Conservation (phyloP, 2,797 vertebrate genomes). For the Lophius americanus region DNA sequence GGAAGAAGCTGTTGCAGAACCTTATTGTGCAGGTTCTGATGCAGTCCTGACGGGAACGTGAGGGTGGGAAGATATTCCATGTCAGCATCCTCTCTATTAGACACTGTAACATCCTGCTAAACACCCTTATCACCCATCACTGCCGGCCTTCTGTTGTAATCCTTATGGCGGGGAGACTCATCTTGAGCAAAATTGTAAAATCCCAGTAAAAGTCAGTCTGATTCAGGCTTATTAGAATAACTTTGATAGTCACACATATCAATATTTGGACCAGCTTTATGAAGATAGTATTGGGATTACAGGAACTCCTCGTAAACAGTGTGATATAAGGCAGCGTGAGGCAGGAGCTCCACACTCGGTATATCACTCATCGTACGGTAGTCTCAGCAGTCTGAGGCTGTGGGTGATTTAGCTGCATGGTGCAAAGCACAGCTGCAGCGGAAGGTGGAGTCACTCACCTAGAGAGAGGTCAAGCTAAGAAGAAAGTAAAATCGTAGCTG, state of each 20-base stretch:
- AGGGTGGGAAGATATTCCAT: too few species aligned
- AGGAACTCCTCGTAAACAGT: neutral
- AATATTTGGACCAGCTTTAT: neutral
- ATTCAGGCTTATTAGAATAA: neutral
- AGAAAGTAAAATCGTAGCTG: neutral
- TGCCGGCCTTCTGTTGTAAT: neutral
- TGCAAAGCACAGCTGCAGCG: slow-evolving; percentile 11
- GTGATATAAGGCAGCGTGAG: slow-evolving; percentile 1
- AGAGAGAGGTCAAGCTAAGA: slow-evolving; percentile 21
- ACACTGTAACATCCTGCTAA: neutral
- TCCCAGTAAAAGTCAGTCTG: too few species aligned
- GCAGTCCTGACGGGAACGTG: too few species aligned
- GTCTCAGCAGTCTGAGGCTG: slow-evolving; percentile 31
- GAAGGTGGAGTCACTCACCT: slow-evolving; percentile 2
- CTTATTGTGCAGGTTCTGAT: too few species aligned
- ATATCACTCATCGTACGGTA: slow-evolving; percentile 7
- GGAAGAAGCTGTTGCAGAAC: too few species aligned
- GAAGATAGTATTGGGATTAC: neutral
- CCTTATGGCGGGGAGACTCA: too few species aligned
- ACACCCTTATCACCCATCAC: neutral
- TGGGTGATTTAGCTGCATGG: slow-evolving; percentile 26
- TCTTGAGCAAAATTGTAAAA: too few species aligned
- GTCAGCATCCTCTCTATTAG: too few species aligned
- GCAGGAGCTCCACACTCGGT: neutral
- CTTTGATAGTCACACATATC: neutral